Evolutionary conservation across 2,797 vertebrate species (phyloP).

Genomic region (Sebastes itinus): DNA sequence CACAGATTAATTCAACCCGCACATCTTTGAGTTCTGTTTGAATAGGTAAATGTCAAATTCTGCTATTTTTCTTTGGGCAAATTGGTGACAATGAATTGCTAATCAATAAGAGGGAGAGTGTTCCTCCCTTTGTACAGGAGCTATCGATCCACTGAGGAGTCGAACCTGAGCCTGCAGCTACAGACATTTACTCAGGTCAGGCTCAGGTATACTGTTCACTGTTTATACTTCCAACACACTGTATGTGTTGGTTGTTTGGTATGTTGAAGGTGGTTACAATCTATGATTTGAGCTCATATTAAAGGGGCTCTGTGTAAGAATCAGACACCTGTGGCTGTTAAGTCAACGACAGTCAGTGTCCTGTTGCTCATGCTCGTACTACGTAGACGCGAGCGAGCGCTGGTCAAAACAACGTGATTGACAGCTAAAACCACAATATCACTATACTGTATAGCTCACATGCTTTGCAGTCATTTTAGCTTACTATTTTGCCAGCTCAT

Average conservation of each 20-base stretch:
- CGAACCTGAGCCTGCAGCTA: slow-evolving; percentile 20
- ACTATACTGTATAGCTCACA: too few relatives aligned
- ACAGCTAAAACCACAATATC: too few relatives aligned
- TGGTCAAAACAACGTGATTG: too few relatives aligned
- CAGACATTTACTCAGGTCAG: slow-evolving; percentile 3
- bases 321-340: too few relatives aligned
- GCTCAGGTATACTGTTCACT: background rate
- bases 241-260: background rate
- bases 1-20: background rate
- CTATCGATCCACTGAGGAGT: slow-evolving; percentile 10
- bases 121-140: background rate
- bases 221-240: background rate
- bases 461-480: too few relatives aligned
- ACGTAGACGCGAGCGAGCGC: too few relatives aligned
- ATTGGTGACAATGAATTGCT: slow-evolving; percentile 24
- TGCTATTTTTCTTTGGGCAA: slow-evolving; percentile 2
- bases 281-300: background rate
- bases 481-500: too few relatives aligned
- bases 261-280: background rate
- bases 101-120: background rate
- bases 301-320: too few relatives aligned
- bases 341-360: too few relatives aligned
- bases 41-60: slow-evolving; percentile 6
- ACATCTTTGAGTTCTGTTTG: background rate
- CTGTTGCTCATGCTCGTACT: too few relatives aligned